phyloP scores from a whole-genome alignment of 2,888 invertebrate genomes.

The Ariolimax columbianus region DNA sequence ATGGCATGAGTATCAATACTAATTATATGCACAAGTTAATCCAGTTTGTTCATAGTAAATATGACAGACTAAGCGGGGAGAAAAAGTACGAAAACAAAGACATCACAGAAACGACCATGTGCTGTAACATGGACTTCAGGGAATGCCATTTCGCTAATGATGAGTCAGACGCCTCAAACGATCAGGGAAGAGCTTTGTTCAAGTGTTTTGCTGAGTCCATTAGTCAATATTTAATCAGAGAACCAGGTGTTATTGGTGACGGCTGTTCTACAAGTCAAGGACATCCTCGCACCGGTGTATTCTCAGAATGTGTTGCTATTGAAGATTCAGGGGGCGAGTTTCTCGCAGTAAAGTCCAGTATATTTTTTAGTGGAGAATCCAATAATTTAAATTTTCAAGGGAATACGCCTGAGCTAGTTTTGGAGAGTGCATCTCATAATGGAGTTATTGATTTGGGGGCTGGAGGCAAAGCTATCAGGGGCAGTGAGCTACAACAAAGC shows the following conservation, averaged over 20 bases:
- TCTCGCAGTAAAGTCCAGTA: not conserved
- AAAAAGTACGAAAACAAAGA: too few relatives aligned
- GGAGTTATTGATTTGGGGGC: constrained; percentile 3
- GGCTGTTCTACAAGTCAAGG: not conserved
- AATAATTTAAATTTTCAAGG: not conserved
- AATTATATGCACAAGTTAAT: too few relatives aligned
- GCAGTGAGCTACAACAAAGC: not conserved
- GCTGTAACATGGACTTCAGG: not conserved
- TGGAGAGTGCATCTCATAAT: not conserved
- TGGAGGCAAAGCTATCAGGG: not conserved
- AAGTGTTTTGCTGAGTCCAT: not conserved
- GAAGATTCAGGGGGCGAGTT: not conserved
- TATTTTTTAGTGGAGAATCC: not conserved
- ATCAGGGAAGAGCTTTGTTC: not conserved
- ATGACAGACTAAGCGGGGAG: too few relatives aligned
- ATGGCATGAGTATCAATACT: too few relatives aligned
- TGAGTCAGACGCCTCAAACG: not conserved
- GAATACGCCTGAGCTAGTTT: not conserved
- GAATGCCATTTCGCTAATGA: not conserved
- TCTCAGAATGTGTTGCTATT: not conserved
- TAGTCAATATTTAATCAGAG: not conserved
- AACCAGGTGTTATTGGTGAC: not conserved
- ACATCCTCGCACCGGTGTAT: not conserved
- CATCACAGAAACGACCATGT: too few relatives aligned
- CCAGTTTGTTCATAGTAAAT: too few relatives aligned